Evolutionary conservation across 2,888 invertebrate species (phyloP), one percentile per base, ranked within the genome.

Genomic region (Spisula solida): DNA sequence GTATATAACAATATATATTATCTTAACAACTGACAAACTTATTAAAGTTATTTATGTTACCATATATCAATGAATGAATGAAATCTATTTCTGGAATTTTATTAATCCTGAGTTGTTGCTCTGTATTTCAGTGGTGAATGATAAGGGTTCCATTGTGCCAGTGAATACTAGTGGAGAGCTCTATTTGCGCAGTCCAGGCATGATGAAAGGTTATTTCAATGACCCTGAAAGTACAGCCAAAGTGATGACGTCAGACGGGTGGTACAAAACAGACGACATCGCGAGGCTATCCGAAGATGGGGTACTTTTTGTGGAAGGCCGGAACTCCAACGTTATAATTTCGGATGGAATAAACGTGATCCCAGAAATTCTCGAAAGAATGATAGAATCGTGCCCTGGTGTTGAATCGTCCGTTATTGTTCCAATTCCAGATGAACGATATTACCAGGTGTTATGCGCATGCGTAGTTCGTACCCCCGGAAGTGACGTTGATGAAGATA

Each of bases 251-350:
- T 12, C 51, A 25, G 86, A 84, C 34, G 88, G 89, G 0, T 91
- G 91, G 91, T 91, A 84, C 84, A 88, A 87, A 81, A 88, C 91
- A 2, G 89, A 87, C 78, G 91, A 91, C 34, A 75, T 89, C 2
- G 91, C 88, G 12, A 41, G 81, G 14, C 80, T 91, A 14, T 87
- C 29, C 18, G 79, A 85, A 84, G 78, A 86, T 16, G 88, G 87
- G 1, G 41, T n/a, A 12, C 47, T 91, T 18, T 82, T 84, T 82
- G 86, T 90, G 34, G 81, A 82, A 51, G 91, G 90, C 0, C 25
- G 91, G 47, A 88, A 88, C 34, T 82, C 87, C 0, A 85, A 89
- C 47, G 56, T 83, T 20, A 89, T 91, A 0, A 85, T 90, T 34
- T 60, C 81, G 20, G 91, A 88, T 41, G 91, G 87, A 29, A 85